These are phyloP conservation scores for Drosophila maculinotata DNA, from an alignment of 2,888 invertebrate genomes.

Conservation along the genomic window DNA sequence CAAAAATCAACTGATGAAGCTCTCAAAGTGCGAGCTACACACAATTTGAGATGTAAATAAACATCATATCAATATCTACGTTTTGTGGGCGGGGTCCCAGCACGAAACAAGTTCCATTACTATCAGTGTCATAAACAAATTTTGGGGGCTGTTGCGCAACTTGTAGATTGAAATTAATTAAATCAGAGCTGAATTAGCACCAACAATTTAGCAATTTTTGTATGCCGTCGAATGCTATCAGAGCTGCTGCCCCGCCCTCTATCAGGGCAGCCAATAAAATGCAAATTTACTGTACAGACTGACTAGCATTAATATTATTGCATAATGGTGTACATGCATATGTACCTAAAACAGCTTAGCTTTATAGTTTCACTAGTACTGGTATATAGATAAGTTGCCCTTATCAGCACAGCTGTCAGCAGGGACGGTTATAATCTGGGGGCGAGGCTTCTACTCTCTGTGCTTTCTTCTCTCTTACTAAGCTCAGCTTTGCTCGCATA, in stretches of 20 bases:
- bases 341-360: constrained; percentile 16
- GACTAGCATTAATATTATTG: constrained; percentile 39
- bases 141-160: constrained; percentile 36
- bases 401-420: constrained; percentile 54
- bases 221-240: constrained; percentile 25
- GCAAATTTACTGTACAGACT: constrained; percentile 29
- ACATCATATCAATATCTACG: not conserved
- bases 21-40: constrained; percentile 30
- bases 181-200: constrained; percentile 43
- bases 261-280: constrained; percentile 26
- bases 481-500: constrained; percentile 55
- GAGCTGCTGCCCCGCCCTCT: constrained; percentile 6
- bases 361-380: constrained; percentile 27
- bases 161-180: constrained; percentile 53
- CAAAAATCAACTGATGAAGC: constrained; percentile 16
- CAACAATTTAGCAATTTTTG: constrained; percentile 39
- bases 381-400: constrained; percentile 29
- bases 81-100: constrained; percentile 27
- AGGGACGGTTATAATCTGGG: constrained; percentile 32
- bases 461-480: constrained; percentile 21
- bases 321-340: constrained; percentile 49
- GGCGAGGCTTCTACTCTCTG: constrained; percentile 6
- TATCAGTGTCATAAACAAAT: not conserved
- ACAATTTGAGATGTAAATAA: constrained; percentile 11
- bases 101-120: constrained; percentile 28